A percentile compares a stretch with the other conserved stretches of the same genome.
These are phyloP conservation scores for Tamandua tetradactyla DNA, from an alignment of 2,797 vertebrate species.

Conservation along the genomic window DNA sequence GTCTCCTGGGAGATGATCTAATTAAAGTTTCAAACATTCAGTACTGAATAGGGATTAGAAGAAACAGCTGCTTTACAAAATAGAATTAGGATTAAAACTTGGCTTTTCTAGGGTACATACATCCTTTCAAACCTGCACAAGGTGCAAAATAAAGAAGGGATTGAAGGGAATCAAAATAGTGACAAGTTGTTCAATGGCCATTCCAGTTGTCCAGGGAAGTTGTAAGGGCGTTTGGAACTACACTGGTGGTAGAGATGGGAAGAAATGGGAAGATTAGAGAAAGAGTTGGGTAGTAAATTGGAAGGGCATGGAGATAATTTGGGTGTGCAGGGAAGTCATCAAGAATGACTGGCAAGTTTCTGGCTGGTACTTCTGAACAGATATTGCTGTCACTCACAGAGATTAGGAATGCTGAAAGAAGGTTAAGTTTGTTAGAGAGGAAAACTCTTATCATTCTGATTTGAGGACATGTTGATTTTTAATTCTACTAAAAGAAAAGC, in stretches of 20 bases:
- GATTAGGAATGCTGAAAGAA: neutral
- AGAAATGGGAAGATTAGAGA: neutral
- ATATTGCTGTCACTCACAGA: neutral
- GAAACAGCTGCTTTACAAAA: too few relatives aligned
- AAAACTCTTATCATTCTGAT: neutral
- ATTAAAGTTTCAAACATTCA: too few relatives aligned
- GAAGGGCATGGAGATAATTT: neutral
- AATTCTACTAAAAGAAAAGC: neutral
- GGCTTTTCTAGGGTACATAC: too few relatives aligned
- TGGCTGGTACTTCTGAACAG: neutral
- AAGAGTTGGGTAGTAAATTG: neutral
- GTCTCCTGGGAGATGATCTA: too few relatives aligned
- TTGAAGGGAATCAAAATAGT: neutral
- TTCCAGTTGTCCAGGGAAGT: neutral
- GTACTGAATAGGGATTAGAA: too few relatives aligned
- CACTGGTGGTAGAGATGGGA: neutral
- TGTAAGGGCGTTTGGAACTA: too few relatives aligned
- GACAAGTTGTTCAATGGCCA: neutral
- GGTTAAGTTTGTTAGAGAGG: neutral
- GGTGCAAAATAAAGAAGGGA: neutral
- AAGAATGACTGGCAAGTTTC: neutral
- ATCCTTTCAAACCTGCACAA: too few relatives aligned
- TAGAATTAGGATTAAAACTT: too few relatives aligned
- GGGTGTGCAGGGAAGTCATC: neutral
- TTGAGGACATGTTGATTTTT: neutral